Percentiles rank a stretch among this genome's conserved stretches.
Conservation (phyloP, 2,113 vertebrate species). For the Charina bottae region DNA sequence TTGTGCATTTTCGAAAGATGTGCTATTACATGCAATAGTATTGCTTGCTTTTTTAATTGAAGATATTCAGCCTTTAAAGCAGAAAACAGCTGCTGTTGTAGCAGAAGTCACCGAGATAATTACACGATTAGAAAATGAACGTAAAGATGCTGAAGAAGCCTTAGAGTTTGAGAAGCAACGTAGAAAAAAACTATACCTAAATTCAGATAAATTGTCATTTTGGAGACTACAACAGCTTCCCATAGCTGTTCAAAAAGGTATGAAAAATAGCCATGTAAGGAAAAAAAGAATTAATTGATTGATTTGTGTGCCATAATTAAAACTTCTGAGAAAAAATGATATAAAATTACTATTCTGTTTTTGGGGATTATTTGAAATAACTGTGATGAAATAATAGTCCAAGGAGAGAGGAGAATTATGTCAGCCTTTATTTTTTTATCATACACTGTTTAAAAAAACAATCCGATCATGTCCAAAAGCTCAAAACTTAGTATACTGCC, state of each 20-base stretch:
- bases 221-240: slow-evolving; percentile 81
- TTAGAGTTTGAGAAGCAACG: slow-evolving; percentile 75
- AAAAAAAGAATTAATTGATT: neutral
- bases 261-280: slow-evolving; percentile 16
- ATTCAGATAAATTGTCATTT: slow-evolving; percentile 76
- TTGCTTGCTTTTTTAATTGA: slow-evolving; percentile 52
- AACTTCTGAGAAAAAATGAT: neutral
- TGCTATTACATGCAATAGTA: slow-evolving; percentile 33
- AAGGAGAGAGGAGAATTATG: neutral
- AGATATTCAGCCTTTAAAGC: slow-evolving; percentile 62
- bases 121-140: slow-evolving; percentile 81
- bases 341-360: neutral
- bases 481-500: neutral
- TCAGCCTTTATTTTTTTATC: neutral
- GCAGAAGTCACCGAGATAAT: slow-evolving; percentile 81
- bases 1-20: slow-evolving; percentile 43
- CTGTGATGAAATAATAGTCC: neutral
- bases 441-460: neutral
- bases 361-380: neutral
- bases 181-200: slow-evolving; percentile 66
- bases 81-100: slow-evolving; percentile 77
- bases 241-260: slow-evolving; percentile 78
- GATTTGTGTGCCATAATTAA: neutral
- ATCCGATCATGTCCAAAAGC: neutral
- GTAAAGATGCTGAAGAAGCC: slow-evolving; percentile 78